Base-by-base conservation (phyloP, 2,888 invertebrate species). In the Rhopalosiphum nymphaeae region DNA sequence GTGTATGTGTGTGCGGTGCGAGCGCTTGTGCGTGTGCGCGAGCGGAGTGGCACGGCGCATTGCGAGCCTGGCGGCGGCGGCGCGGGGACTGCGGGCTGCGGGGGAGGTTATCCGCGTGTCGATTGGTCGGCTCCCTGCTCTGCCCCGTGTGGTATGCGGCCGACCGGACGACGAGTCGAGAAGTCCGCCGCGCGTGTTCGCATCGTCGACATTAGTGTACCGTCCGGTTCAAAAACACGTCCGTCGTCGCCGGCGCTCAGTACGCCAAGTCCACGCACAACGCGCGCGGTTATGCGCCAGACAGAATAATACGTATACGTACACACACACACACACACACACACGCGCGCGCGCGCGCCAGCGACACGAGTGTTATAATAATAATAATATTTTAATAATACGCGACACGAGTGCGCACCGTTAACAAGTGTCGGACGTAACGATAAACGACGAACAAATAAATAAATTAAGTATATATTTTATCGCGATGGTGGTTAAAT, bases 161-260 rank as follows among this genome's bases (percentile, higher is more conserved):
- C 94, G 93, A 49, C 94, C 94, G 88, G 94, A 94, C 93, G 94
- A 94, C 93, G 94, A 94, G 94, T 94, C 94, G 94, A 94, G 85
- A 94, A 94, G 90, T 94, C 94, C 94, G 86, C 90, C 86, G 94
- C 94, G 94, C 94, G 94, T 94, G 94, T 91, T 94, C 94, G 94
- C 85, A 36, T 67, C 67, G 86, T 67, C 89, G 90, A 85, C 90
- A 88, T 92, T 88, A 92, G 92, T 92, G 94, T 90, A 90, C 85
- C 84, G 93, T 94, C 61, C 94, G 94, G 90, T 89, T 85, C 29
- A 46, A 90, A 86, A 46, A 49, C 57, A 86, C 90, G 94, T 90
- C 57, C 46, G 93, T 85, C 61, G 56, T 25, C n/a, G 92, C 42
- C 29, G 61, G 57, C 89, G 89, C 21, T 13, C 49, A 85, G 11